Evolutionary conservation across 2,797 vertebrate genomes (phyloP), one percentile per base, ranked within the genome.

Genomic region (Oreonectes daqikongensis): DNA sequence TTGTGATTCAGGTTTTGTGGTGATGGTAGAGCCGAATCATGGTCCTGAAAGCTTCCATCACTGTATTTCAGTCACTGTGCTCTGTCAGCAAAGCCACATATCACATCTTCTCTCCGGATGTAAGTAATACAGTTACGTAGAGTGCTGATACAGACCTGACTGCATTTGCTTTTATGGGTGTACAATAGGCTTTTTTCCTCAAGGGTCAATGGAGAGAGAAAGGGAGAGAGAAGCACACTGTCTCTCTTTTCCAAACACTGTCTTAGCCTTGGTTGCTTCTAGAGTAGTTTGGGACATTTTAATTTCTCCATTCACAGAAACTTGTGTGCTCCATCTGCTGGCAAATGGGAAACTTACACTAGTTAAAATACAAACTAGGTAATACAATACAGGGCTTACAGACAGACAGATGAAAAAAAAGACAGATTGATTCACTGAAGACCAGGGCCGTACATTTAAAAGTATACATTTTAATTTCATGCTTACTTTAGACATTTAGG

Each of bases 291-390:
- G 74, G 72, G 57, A 80, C 59, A 65, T 83, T 82, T 87, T 79
- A 83, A 87, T 85, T 80, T 83, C 60, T 72, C n/a, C n/a, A n/a
- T n/a, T n/a, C 24, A 70, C 30, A 77, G 66, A 77, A 87, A 85
- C 82, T 81, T 87, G 65, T 86, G 84, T 87, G 86, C 87, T 83
- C 87, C 88, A 87, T 85, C 89, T 90, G 83, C 89, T 90, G 88
- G 87, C 64, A 61, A 52, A 71, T 55, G 81, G 64, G 69, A 79
- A 42, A 40, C n/a, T 55, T 69, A 22, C 44, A 63, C 11, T 69
- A 59, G 11, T 44, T 52, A n/a, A 10, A 20, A 22, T 50, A 8
- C 50, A 46, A 59, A 44, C 0, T 24, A 30, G 32, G 46, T 66
- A 3, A 52, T 4, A 30, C 15, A 55, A 17, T 12, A n/a, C n/a